Evolutionary conservation across 2,113 vertebrate species (phyloP).

Genomic region (Ceyx melanurus): DNA sequence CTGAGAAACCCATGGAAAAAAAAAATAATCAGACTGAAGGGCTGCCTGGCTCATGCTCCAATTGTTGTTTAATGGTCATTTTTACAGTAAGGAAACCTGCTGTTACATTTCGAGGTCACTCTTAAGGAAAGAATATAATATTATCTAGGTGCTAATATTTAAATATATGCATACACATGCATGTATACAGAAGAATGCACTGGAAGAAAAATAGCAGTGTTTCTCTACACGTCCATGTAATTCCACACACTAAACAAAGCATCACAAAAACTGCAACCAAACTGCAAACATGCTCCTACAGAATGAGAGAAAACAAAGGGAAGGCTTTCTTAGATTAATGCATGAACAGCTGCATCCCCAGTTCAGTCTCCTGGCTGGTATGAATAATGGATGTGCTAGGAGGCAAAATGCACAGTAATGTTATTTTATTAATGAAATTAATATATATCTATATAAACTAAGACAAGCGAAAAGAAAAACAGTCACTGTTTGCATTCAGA

Average conservation of each 20-base stretch:
- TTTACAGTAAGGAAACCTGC: not conserved
- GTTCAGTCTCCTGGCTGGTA: conserved; percentile 59
- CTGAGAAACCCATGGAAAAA: not conserved
- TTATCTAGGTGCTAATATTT: not conserved
- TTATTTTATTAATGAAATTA: conserved; percentile 80
- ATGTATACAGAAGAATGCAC: not conserved
- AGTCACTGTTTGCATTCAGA: conserved; percentile 50
- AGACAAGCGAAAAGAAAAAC: conserved; percentile 56
- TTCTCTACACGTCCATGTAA: conserved; percentile 6
- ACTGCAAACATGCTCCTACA: conserved; percentile 24
- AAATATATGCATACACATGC: not conserved
- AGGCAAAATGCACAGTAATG: conserved; percentile 70
- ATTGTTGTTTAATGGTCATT: not conserved
- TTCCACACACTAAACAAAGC: conserved; percentile 27
- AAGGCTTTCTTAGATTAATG: conserved; percentile 63
- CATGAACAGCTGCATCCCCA: conserved; percentile 60
- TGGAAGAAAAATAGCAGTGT: not conserved
- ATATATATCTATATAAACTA: conserved; percentile 72
- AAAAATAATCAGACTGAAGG: not conserved
- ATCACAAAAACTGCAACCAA: conserved; percentile 30
- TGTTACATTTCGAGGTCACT: not conserved
- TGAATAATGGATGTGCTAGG: conserved; percentile 77
- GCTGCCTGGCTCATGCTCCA: not conserved
- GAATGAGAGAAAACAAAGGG: not conserved
- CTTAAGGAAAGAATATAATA: not conserved